These are phyloP conservation scores for Imbricaverruca yamaguchii DNA, from an alignment of 2,888 invertebrate genomes.

Conservation along the genomic window DNA sequence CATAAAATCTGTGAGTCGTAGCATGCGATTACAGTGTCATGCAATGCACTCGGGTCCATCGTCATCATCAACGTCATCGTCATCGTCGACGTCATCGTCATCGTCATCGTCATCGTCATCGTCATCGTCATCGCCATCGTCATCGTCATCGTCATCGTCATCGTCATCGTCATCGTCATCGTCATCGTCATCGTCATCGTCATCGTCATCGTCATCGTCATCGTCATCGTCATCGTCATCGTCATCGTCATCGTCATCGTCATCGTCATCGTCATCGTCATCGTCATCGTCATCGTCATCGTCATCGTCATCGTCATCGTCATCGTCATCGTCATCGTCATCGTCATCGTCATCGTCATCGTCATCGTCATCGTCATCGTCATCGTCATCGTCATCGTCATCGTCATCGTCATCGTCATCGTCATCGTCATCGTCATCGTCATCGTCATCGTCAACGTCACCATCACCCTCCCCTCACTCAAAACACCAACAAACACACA, in stretches of 20 bases:
- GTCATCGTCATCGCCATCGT: background rate
- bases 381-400: constrained; percentile 22
- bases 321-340: constrained; percentile 13
- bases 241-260: constrained; percentile 13
- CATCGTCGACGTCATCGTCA: no score
- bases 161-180: constrained; percentile 19
- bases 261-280: constrained; percentile 1
- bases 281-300: constrained; percentile 17
- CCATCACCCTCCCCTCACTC: no score
- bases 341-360: constrained; percentile 16
- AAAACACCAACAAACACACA: no score
- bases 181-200: background rate
- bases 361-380: constrained; percentile 24
- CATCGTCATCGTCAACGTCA: background rate
- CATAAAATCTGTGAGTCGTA: no score
- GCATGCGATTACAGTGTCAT: no score
- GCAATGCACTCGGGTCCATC: no score
- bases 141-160: background rate
- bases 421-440: background rate
- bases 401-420: constrained; percentile 14
- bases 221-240: constrained; percentile 13
- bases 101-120: constrained; percentile 15
- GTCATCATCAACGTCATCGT: constrained; percentile 20
- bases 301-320: constrained; percentile 12
- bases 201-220: constrained; percentile 13